phyloP scores from a whole-genome alignment of 2,888 invertebrate species.

The Monochamus alternatus region DNA sequence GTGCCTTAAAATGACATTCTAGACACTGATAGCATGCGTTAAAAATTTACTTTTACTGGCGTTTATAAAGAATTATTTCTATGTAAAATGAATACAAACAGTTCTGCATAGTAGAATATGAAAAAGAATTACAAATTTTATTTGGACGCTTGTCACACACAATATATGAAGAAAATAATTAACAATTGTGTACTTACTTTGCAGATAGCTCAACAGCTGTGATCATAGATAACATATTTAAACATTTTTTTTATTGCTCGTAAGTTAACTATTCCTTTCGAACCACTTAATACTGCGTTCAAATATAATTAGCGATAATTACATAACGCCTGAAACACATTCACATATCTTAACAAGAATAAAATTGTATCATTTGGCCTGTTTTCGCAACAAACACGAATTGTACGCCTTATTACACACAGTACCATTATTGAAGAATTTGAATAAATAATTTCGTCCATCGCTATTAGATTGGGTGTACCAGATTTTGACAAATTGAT shows the following conservation, averaged over 20 bases:
- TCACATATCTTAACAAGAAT: not conserved
- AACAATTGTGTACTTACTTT: no score
- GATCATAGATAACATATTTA: not conserved
- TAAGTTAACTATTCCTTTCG: not conserved
- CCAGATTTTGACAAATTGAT: not conserved
- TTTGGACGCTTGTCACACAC: no score
- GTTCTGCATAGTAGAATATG: not conserved
- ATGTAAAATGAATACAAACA: no score
- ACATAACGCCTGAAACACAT: slow-evolving; percentile 1
- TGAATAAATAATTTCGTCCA: no score
- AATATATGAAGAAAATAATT: no score
- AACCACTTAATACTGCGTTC: not conserved
- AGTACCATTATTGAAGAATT: not conserved
- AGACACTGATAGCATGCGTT: no score
- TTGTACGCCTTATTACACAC: not conserved
- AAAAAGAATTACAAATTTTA: not conserved
- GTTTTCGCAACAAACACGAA: not conserved
- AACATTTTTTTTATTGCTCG: not conserved
- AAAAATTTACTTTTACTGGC: no score
- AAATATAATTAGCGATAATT: not conserved
- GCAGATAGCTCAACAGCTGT: no score
- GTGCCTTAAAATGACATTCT: no score
- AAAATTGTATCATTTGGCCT: slow-evolving; percentile 1
- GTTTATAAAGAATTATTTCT: no score
- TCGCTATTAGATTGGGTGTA: not conserved